These are phyloP conservation scores for Orchestia grillus DNA, from an alignment of 1,140 invertebrate genomes.

Conservation along the genomic window DNA sequence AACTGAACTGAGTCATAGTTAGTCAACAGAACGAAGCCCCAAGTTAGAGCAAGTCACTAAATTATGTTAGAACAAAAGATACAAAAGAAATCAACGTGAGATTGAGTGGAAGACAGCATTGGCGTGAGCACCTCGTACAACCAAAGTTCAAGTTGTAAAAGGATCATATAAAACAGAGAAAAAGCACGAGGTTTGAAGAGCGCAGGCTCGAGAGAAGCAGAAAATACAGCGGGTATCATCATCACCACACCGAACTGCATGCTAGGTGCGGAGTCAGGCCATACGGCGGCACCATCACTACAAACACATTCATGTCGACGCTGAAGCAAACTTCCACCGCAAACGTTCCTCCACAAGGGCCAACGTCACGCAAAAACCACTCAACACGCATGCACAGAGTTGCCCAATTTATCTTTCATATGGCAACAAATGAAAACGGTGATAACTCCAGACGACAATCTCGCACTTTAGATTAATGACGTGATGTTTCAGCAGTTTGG, in stretches of 20 bases:
- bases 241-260: slow-evolving; percentile 6
- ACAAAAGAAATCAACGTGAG: neutral
- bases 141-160: neutral
- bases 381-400: neutral
- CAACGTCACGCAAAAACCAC: neutral
- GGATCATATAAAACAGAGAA: neutral
- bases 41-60: neutral
- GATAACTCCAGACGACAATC: neutral
- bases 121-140: neutral
- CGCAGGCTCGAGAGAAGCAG: neutral
- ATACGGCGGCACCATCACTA: neutral
- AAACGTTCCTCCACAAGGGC: neutral
- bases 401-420: neutral
- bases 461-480: neutral
- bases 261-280: neutral
- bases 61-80: neutral
- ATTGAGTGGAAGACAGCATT: neutral
- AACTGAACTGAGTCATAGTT: neutral
- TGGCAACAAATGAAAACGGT: neutral
- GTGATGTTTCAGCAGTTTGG: neutral
- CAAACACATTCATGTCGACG: neutral
- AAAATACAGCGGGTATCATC: neutral
- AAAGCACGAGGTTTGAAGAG: neutral
- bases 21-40: neutral
- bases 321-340: neutral